Evolutionary conservation across 2,797 vertebrate species (phyloP), one percentile per base, ranked within the genome.

Genomic region (Loris lydekkerianus): DNA sequence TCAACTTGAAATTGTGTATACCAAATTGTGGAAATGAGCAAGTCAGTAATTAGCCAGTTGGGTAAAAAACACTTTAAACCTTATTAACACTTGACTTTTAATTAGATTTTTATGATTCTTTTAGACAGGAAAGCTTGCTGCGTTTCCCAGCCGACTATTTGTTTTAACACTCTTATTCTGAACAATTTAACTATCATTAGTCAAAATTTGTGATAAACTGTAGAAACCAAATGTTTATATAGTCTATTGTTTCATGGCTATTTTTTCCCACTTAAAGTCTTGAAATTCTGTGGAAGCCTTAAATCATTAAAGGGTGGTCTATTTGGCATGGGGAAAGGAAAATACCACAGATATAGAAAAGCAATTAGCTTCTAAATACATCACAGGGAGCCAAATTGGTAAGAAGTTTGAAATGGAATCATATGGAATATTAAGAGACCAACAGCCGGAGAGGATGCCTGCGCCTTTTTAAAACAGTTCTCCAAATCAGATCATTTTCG

Each of bases 281-380:
- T 86, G 37, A 96, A 93, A 93, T 93, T 96, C 31, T 92, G 69
- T 86, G 58, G 53, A 78, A 77, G 31, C 43, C 17, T 69, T 73
- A 37, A 10, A 58, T 63, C 87, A 25, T 63, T 86, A n/a, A 78
- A 69, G 29, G 21, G 15, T 58, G 3, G 2, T 49, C 40, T 63
- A 63, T 65, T 95, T 83, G 86, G 8, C 91, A 93, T 60, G 18
- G 13, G 10, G 80, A 53, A 93, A 20, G 23, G 61, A 93, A 92
- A 37, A 17, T 65, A 20, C 63, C 76, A 94, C 15, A 69, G 10
- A 65, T 86, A 91, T 1, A 85, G 49, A 4, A 2, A 21, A 18
- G 53, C 15, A 75, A 34, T 1, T 29, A 61, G 10, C 29, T 90
- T 87, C 53, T 84, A 60, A 90, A 60, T 83, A 11, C 56, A 21